Evolutionary conservation across 2,888 invertebrate species (phyloP), one percentile per base, ranked within the genome.

Genomic region (Auanema sp.): DNA sequence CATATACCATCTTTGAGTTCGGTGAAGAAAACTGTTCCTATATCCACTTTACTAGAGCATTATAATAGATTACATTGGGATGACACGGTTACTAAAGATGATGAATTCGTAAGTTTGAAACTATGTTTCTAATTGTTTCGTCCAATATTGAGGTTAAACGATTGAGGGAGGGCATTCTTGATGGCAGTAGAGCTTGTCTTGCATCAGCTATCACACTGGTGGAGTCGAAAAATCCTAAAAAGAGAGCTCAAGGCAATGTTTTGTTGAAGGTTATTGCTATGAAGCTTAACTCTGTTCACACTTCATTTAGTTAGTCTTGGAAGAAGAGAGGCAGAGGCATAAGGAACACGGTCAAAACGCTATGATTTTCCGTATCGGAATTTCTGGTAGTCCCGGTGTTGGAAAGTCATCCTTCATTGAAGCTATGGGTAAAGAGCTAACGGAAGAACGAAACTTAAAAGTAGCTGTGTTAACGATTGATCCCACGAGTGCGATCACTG

Each of bases 401-500:
- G 88, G 88, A 12, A 88, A 88, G 78, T 88, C 88, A 50, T 88
- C 88, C 2, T 88, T 88, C 76, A 88, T 89, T 64, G 88, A 88
- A 81, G 83, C 84, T 1, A 84, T 89, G 75, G 88, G 88, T 2
- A 86, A 85, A 72, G 84, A 84, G 69, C 77, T 89, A 52, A 87
- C 87, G 1, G 78, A 69, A 3, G 70, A 79, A 58, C 85, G 85
- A 25, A 68, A 69, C 6, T 74, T 76, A 63, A 76, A 74, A 52
- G 75, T 63, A 8, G 88, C 88, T 1, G 88, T 88, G 0, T 79
- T 89, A 23, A 87, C 88, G 41, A 87, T 88, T 12, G 88, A 88
- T 78, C 88, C 88, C 3, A 88, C 88, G 0, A 88, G 88, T 2
- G 84, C 85, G 8, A 85, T 86, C 10, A 86, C 87, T n/a, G 88